Base-by-base conservation (phyloP, 2,888 invertebrate species). In the Drosophila eohydei region DNA sequence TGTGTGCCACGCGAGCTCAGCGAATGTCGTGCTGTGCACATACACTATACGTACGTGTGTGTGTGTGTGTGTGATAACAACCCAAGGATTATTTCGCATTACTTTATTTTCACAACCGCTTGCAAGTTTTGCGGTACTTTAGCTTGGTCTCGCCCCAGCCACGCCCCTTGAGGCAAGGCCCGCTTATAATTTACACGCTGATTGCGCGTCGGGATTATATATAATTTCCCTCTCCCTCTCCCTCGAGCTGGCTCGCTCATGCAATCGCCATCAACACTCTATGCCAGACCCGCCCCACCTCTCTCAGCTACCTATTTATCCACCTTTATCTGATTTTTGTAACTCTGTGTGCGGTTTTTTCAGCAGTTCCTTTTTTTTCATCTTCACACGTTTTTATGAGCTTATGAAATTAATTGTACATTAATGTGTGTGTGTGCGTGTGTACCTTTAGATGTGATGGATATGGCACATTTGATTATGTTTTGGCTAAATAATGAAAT, bases 11-110 rank as follows among this genome's bases (percentile, higher is more conserved):
- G 80, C 80, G 82, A 80, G 78, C 81, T 66, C 81, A 61, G 71
- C 81, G 50, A 72, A 60, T 79, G 76, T 78, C 78, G 76, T 80
- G 78, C 80, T 78, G 80, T 50, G 71, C 40, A 40, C 59, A 64
- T 52, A 32, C 51, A 52, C 64, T 43, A 32, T 65, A 30, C 51
- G 46, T 54, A 41, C 64, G 58, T 60, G 55, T 72, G 58, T 71
- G 56, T 70, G 69, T 59, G 48, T 62, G 80, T 86, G 80, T 84
- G 76, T 84, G 86, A 86, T 86, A 86, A 89, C 89, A 88, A 76
- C 80, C 82, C 87, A 84, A 89, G 86, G 86, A 86, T 86, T 88
- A 88, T 85, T 88, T 88, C 83, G 88, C 88, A 86, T 88, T 85
- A 85, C 83, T 85, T 88, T 85, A 85, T 88, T 85, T 88, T 88